phyloP scores from a whole-genome alignment of 2,888 invertebrate genomes.

The Helobdella robusta region DNA sequence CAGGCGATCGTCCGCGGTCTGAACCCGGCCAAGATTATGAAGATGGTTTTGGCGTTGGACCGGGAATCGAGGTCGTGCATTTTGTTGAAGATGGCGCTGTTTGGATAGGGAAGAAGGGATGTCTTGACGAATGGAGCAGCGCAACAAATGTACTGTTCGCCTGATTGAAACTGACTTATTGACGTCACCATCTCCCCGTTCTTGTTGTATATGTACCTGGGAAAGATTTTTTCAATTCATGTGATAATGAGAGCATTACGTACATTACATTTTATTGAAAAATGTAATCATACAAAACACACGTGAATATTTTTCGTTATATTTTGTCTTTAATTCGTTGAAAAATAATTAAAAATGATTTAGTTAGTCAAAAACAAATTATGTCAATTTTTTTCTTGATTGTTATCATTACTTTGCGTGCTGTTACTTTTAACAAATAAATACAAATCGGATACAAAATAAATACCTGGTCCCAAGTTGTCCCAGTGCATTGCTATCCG shows the following conservation, averaged over 20 bases:
- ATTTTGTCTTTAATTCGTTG: too few species aligned
- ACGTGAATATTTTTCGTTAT: too few species aligned
- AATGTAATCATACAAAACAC: too few species aligned
- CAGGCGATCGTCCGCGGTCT: constrained; percentile 24
- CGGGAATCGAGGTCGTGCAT: constrained; percentile 1
- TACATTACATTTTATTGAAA: too few species aligned
- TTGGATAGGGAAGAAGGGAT: constrained; percentile 6
- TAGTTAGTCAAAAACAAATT: too few species aligned
- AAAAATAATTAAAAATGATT: too few species aligned
- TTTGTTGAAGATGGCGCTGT: background rate
- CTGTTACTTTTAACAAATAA: too few species aligned
- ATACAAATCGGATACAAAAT: too few species aligned
- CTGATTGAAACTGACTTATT: constrained; percentile 6
- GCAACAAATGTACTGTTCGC: constrained; percentile 21
- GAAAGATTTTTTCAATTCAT: too few species aligned
- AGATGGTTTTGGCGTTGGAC: constrained; percentile 22
- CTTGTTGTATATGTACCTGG: constrained; percentile 21
- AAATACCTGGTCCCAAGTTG: constrained; percentile 19
- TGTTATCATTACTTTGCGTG: too few species aligned
- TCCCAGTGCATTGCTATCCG: constrained; percentile 11
- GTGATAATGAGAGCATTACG: too few species aligned
- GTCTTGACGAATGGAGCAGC: constrained; percentile 17
- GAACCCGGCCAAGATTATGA: constrained; percentile 13
- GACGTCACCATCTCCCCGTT: constrained; percentile 21
- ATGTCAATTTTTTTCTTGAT: too few species aligned